A percentile compares a stretch with the other conserved stretches of the same genome.
phyloP scores from a whole-genome alignment of 2,113 vertebrate species.

The Cavia aperea region DNA sequence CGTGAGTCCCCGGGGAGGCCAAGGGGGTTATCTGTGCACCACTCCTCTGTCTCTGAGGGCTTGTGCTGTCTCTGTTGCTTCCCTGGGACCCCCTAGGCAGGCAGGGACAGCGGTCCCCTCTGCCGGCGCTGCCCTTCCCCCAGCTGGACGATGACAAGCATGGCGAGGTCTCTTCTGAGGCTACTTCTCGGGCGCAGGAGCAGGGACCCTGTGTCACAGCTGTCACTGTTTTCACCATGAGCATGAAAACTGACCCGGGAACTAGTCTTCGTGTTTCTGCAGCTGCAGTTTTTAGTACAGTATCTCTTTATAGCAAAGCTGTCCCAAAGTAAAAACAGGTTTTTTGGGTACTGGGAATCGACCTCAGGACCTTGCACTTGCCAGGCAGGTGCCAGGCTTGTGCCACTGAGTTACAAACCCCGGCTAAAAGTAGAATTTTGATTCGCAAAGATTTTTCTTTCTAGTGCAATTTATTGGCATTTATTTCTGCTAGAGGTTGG shows the following conservation, averaged over 20 bases:
- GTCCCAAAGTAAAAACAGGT: background rate
- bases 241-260: constrained; percentile 44
- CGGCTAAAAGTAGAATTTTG: constrained; percentile 42
- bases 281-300: constrained; percentile 11
- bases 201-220: background rate
- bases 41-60: no score
- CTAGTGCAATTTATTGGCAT: constrained; percentile 27
- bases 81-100: background rate
- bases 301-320: constrained; percentile 38
- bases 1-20: no score
- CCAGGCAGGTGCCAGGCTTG: no score
- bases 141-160: no score
- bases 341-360: no score
- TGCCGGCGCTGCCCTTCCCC: no score
- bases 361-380: no score
- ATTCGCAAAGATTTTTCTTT: background rate
- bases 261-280: constrained; percentile 36
- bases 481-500: constrained; percentile 30
- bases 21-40: no score
- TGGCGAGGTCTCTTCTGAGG: background rate
- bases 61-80: constrained; percentile 3
- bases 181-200: background rate
- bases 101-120: no score
- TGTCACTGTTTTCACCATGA: constrained; percentile 31
- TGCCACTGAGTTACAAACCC: no score